These are phyloP conservation scores for Poeciliopsis prolifica DNA, from an alignment of 2,113 vertebrate genomes.

Conservation along the genomic window DNA sequence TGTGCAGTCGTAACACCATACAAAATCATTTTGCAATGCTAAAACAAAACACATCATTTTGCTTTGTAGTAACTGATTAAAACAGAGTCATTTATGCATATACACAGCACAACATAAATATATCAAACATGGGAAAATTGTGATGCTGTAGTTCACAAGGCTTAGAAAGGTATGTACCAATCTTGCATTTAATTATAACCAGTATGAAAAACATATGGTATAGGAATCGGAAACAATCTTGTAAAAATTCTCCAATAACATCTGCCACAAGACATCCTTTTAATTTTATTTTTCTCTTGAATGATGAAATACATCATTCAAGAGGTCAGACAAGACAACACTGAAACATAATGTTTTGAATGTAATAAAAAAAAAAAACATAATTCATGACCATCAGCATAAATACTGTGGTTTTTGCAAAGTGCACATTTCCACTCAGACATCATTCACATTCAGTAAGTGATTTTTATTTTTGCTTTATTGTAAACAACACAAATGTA, in stretches of 20 bases:
- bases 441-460: background rate
- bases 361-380: background rate
- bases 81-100: no score
- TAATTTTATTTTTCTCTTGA: background rate
- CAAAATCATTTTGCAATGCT: background rate
- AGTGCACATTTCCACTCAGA: background rate
- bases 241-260: background rate
- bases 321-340: background rate
- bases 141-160: no score
- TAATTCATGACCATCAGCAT: background rate
- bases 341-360: background rate
- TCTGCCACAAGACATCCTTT: background rate
- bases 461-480: background rate
- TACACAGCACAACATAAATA: no score
- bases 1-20: conserved; percentile 8
- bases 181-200: background rate
- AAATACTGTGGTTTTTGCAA: background rate
- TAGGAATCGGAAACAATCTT: background rate
- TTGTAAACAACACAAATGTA: background rate
- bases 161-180: no score
- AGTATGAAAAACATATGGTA: background rate
- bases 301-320: background rate
- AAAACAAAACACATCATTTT: background rate
- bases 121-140: no score
- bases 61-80: background rate